phyloP scores from a whole-genome alignment of 2,797 vertebrate genomes.

The Bradypus variegatus region DNA sequence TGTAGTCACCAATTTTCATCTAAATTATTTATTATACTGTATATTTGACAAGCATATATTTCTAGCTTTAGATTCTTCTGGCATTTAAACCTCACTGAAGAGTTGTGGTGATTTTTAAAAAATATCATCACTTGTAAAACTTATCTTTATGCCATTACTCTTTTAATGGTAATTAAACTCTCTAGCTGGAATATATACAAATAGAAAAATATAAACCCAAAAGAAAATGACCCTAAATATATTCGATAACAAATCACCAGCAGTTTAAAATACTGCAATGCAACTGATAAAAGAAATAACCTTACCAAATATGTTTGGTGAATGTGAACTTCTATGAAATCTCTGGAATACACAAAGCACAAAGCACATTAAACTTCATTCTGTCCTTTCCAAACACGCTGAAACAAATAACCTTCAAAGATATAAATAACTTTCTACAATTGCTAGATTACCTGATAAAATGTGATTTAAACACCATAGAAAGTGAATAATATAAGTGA shows the following conservation, averaged over 20 bases:
- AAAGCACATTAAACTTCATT: constrained; percentile 11
- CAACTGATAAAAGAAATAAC: constrained; percentile 1
- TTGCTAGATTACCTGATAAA: background rate
- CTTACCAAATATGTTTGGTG: background rate
- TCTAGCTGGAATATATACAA: constrained; percentile 52
- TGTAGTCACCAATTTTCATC: constrained; percentile 66
- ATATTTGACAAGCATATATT: constrained; percentile 73
- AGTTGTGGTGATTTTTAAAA: constrained; percentile 52
- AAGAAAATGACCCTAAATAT: constrained; percentile 30
- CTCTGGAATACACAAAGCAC: background rate
- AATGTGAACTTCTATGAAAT: constrained; percentile 1
- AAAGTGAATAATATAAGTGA: constrained; percentile 26
- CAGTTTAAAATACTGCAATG: constrained; percentile 17
- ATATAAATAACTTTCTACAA: constrained; percentile 13
- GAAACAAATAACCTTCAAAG: constrained; percentile 27
- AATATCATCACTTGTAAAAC: constrained; percentile 52
- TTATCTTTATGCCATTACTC: constrained; percentile 51
- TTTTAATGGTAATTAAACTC: constrained; percentile 55
- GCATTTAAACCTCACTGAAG: constrained; percentile 68
- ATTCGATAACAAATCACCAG: constrained; percentile 18
- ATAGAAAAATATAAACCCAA: constrained; percentile 43
- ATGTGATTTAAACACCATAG: constrained; percentile 15
- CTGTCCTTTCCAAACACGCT: background rate
- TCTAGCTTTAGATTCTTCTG: constrained; percentile 71
- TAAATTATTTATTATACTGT: constrained; percentile 75